A percentile compares a stretch with the other conserved stretches of the same genome.
Conservation (phyloP, 1,140 invertebrate genomes). For the Zaprionus ghesquierei region DNA sequence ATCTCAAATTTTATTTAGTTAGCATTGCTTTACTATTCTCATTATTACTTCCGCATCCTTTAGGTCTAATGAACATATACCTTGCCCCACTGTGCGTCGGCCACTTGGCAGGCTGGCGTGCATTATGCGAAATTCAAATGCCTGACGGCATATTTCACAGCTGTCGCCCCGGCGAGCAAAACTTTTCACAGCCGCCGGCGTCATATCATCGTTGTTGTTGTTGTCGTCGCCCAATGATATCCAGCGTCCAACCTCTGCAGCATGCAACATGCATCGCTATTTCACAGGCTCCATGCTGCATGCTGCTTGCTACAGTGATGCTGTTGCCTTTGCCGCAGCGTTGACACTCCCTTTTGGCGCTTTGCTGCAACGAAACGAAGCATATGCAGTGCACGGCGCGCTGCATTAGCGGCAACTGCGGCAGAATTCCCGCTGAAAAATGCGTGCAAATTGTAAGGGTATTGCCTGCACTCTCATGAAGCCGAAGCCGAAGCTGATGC, state of each 20-base stretch:
- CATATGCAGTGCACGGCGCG: conserved; percentile 39
- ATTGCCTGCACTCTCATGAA: conserved; percentile 14
- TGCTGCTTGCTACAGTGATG: neutral
- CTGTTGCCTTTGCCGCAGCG: conserved; percentile 7
- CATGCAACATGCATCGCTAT: conserved; percentile 25
- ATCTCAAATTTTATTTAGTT: neutral
- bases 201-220: conserved; percentile 23
- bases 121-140: conserved; percentile 81
- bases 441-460: conserved; percentile 48
- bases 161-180: conserved; percentile 71
- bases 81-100: conserved; percentile 45
- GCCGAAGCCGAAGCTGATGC: neutral
- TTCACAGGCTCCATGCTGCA: neutral
- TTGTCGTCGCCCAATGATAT: conserved; percentile 23
- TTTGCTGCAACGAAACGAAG: conserved; percentile 50
- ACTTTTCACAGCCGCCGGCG: conserved; percentile 62
- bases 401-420: conserved; percentile 50
- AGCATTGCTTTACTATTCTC: neutral
- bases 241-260: conserved; percentile 9
- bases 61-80: neutral
- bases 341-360: conserved; percentile 69
- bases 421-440: conserved; percentile 46
- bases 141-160: conserved; percentile 80
- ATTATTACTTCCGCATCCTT: neutral
- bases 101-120: conserved; percentile 69